Base-by-base conservation (phyloP, 2,888 invertebrate species). In the Ferdinandea cuprea region DNA sequence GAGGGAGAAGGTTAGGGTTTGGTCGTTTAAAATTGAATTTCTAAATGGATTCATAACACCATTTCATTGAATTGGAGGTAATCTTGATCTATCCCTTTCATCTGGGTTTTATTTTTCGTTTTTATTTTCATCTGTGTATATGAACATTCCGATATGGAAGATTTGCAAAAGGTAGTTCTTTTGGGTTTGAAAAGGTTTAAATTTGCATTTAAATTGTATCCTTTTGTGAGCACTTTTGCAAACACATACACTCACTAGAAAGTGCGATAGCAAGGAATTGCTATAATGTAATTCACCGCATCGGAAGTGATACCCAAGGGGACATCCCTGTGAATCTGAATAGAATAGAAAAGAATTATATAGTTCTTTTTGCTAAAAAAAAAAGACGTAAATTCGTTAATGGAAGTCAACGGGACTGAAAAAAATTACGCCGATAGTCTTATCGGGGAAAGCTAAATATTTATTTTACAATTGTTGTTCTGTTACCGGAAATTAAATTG, bases 161-260 rank as follows among this genome's bases (percentile, higher is more conserved):
- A 66, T 58, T 28, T 46, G 61, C 46, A 77, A 71, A n/a, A 77
- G 65, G 65, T 71, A 50, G 35, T 52, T 66, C 59, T 65, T 66
- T 76, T 71, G 11, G 63, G 77, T 71, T 48, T 58, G 48, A 71
- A 81, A 71, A 76, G 76, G 71, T 80, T 80, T 77, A 71, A 81
- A 81, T 81, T 81, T 81, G 81, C 76, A 79, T 80, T 81, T 77
- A 77, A 78, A 78, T 83, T 78, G 77, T 83, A 77, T 83, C 73
- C 78, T 63, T 83, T 77, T 78, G 79, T 84, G 73, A 44, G 30
- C 54, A 59, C 44, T 30, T 56, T 35, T 56, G n/a, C n/a, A n/a
- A n/a, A n/a, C n/a, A n/a, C n/a, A n/a, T n/a, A 50, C 30, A 61
- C 56, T 7, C 28, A 59, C 48, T 8, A 76, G 63, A 63, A 65